Evolutionary conservation across 2,113 vertebrate genomes (phyloP), one percentile per base, ranked within the genome.

Genomic region (Corapipo altera): DNA sequence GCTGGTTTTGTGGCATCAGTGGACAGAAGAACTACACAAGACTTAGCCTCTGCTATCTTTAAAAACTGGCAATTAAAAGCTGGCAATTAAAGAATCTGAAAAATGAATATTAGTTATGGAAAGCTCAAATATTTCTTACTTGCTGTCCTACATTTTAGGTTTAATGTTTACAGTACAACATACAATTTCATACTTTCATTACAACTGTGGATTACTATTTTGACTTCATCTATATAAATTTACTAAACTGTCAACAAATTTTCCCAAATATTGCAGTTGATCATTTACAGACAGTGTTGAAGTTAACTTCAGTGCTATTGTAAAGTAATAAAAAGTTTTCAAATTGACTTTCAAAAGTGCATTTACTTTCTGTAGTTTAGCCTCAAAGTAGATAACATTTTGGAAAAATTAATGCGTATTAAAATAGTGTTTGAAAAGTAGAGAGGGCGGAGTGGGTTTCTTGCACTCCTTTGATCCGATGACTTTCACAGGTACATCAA

Each of bases 261-360:
- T 98, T 98, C 96, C 97, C 97, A 96, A 98, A 97, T 96, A 98
- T 98, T 98, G 97, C 95, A 95, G 96, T 94, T 96, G 96, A 96
- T 97, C 48, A 95, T 96, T 98, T 98, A 97, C 96, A 96, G 97
- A 99, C 98, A 99, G 98, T 98, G 97, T 98, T 98, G 97, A 98
- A 98, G 97, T 99, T 98, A 87, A 97, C 88, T 96, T 99, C 99
- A 99, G 99, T 99, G 99, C 99, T 98, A 98, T 97, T 97, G 98
- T 97, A 96, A 97, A 98, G 97, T 98, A 98, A 98, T 97, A 97
- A 97, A 92, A 97, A 97, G 97, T 96, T 98, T 96, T 95, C 90
- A 88, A 96, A 97, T 98, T 97, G 95, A 98, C 97, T 98, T 96
- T 91, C 76, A 84, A 97, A 98, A 98, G 98, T 98, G 98, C 98